Conservation (phyloP, 2,797 vertebrate species). For the Gymnodraco acuticeps region DNA sequence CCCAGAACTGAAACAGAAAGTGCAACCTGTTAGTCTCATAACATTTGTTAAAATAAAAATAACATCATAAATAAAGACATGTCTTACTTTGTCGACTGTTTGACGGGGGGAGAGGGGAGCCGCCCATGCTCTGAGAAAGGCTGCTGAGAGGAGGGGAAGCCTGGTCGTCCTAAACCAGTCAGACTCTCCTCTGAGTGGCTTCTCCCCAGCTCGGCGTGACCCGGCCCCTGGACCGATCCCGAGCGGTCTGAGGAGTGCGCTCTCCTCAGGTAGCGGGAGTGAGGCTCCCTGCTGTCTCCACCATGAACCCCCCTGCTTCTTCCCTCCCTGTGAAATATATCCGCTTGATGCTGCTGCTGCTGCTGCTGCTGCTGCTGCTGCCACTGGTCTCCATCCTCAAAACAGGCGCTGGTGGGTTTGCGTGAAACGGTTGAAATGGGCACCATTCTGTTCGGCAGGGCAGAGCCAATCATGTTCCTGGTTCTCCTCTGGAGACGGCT, state of each 20-base stretch:
- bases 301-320: conserved; percentile 76
- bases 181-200: conserved; percentile 92
- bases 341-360: conserved; percentile 71
- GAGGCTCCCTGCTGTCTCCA: conserved; percentile 84
- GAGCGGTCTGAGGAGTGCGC: conserved; percentile 94
- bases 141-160: conserved; percentile 80
- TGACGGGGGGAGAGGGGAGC: conserved; percentile 87
- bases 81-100: conserved; percentile 88
- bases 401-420: conserved; percentile 75
- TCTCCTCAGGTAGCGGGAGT: conserved; percentile 92
- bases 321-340: conserved; percentile 73
- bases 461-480: conserved; percentile 86
- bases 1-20: conserved; percentile 80
- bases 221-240: conserved; percentile 60
- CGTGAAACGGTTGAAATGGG: conserved; percentile 84
- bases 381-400: conserved; percentile 81
- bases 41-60: neutral
- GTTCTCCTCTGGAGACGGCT: conserved; percentile 91
- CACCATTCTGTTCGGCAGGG: conserved; percentile 92
- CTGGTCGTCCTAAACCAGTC: conserved; percentile 73
- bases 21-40: conserved; percentile 20
- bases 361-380: conserved; percentile 81
- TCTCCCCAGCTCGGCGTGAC: conserved; percentile 78
- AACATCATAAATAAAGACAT: neutral
- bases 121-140: conserved; percentile 84